Evolutionary conservation across 2,113 vertebrate species (phyloP), one percentile per base, ranked within the genome.

Genomic region (Saccopteryx bilineata): DNA sequence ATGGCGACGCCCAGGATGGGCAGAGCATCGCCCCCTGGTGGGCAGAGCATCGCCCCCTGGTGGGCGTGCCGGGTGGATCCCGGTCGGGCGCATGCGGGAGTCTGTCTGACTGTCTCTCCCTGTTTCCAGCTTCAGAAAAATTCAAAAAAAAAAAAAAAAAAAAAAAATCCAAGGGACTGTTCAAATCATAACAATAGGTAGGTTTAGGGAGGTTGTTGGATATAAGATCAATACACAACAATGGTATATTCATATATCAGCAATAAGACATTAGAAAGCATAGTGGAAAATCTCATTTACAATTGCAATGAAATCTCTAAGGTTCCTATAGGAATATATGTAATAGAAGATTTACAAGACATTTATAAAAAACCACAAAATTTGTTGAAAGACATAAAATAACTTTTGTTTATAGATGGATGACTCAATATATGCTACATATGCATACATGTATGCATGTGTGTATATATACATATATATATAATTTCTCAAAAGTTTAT

Each of bases 191-290:
- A n/a, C 10, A 90, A 82, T 0, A 94, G 76, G 31, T 8, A 96
- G 82, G 26, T 76, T 82, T 90, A 68, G 68, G 52, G 74, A 91
- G 33, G 58, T 89, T 93, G 52, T 91, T 79, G 31, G 83, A 96
- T 87, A 96, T 13, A 94, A 94, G 86, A 91, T 31, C 58, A 87
- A 66, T 95, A 91, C 46, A 96, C 79, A 89, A 97, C 96, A 88
- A 85, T 19, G 50, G 26, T 9, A 91, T 24, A 78, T 0, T 7
- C 56, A 74, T 19, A 61, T 13, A 33, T 3, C 2, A 91, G 48
- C 7, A 94, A 69, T 15, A 84, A 91, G 63, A 84, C 93, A 72
- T 58, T 79, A 76, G 10, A 83, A 91, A 23, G 1, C 13, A 31
- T 48, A 84, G 33, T 78, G 5, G 54, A 83, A 93, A 26, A 23